Conservation (phyloP, 2,797 vertebrate species). For the Sebastes nivosus region DNA sequence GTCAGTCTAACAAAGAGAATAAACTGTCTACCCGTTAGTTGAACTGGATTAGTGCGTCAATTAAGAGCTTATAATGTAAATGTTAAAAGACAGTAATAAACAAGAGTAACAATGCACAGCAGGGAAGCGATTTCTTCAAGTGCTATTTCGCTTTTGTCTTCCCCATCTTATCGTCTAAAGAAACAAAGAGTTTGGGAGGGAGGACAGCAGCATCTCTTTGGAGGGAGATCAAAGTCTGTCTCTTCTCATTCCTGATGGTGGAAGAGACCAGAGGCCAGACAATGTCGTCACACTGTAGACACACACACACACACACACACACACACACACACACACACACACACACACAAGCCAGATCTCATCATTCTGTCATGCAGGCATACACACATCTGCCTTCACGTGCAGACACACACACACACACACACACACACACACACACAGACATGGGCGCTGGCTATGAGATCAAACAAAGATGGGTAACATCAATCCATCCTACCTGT, state of each 20-base stretch:
- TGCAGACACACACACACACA: conserved; percentile 19
- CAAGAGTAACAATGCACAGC: background rate
- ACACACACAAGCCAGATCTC: conserved; percentile 37
- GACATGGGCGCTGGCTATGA: conserved; percentile 63
- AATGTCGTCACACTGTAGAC: conserved; percentile 19
- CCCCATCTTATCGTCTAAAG: background rate
- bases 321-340: conserved; percentile 12
- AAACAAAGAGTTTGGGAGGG: background rate
- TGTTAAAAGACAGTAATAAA: background rate
- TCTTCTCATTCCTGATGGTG: conserved; percentile 78
- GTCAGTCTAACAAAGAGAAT: too few relatives aligned
- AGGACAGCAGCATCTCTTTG: conserved; percentile 23
- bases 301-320: conserved; percentile 11
- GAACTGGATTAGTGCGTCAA: too few relatives aligned
- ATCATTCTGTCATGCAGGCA: conserved; percentile 39
- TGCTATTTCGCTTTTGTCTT: background rate
- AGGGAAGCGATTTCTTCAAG: background rate
- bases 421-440: conserved; percentile 2
- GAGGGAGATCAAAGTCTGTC: conserved; percentile 82
- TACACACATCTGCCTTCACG: conserved; percentile 45
- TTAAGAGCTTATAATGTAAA: too few relatives aligned
- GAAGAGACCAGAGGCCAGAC: conserved; percentile 77
- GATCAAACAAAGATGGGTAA: conserved; percentile 82
- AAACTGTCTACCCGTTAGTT: too few relatives aligned
- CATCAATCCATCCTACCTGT: conserved; percentile 79